Evolutionary conservation across 2,113 vertebrate species (phyloP), one percentile per base, ranked within the genome.

Genomic region (Aldabrachelys gigantea): DNA sequence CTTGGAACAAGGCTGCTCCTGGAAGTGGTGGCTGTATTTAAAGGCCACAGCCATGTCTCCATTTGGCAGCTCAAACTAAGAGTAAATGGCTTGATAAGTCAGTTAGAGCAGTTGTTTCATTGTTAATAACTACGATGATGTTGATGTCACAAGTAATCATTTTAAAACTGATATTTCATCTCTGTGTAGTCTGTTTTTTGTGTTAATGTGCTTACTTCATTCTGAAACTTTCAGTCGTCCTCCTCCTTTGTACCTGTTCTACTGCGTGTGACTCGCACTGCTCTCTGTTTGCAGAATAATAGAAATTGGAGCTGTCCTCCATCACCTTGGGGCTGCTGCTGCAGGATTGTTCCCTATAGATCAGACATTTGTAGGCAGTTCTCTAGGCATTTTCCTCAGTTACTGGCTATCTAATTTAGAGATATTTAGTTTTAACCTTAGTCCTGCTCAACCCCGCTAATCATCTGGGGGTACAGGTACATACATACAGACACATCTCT

Each of bases 11-110:
- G 92, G 29, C n/a, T 88, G 4, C 88, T 89, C 90, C 78, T 89
- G 85, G 62, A 62, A 62, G 21, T 50, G 50, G 53, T 49, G 38
- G 52, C 85, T 93, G 54, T 82, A 84, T 91, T 56, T 93, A 57
- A 79, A 82, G 62, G 69, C 76, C 83, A 78, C 82, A 90, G 44
- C 54, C 80, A 47, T 41, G 41, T 76, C 49, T 95, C n/a, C 10
- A 75, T 89, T 17, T 25, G 85, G 82, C 89, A 92, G 83, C 25
- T 88, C 95, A 89, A 96, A 80, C 62, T 56, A 53, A 84, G 17
- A 69, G 24, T 82, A 44, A 92, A 94, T 62, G 76, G 41, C 38
- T n/a, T 54, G 17, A 8, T 56, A 85, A 79, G 12, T 50, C n/a
- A 44, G 17, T 13, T 0, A 1, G 75, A 81, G 6, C 62, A 69